These are phyloP conservation scores for Lithophane semibrunnea DNA, from an alignment of 2,888 invertebrate genomes.

Conservation along the genomic window DNA sequence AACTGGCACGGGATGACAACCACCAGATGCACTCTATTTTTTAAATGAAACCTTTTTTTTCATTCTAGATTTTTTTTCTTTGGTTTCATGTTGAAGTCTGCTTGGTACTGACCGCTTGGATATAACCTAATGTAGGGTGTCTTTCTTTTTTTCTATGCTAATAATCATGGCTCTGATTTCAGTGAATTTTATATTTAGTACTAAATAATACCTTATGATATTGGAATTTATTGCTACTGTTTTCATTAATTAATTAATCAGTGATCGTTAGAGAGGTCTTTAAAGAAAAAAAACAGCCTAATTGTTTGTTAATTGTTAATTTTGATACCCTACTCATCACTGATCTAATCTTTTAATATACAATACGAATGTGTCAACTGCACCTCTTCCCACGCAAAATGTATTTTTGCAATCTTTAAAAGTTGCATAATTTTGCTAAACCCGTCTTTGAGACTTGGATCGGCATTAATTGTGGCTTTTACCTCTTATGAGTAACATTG, in stretches of 20 bases:
- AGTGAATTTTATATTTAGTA: no score
- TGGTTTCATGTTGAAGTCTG: conserved; percentile 20
- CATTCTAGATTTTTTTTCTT: background rate
- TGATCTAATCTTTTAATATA: conserved; percentile 42
- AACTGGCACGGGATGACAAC: conserved; percentile 58
- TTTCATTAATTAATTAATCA: background rate
- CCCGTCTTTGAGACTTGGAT: conserved; percentile 29
- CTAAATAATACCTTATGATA: background rate
- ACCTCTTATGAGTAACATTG: conserved; percentile 18
- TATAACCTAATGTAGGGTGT: background rate
- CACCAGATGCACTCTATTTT: conserved; percentile 59
- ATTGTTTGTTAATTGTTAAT: background rate
- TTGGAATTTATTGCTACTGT: background rate
- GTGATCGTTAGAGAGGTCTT: background rate
- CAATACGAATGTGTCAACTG: conserved; percentile 53
- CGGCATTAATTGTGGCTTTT: conserved; percentile 25
- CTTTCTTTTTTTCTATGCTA: background rate
- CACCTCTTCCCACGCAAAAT: conserved; percentile 55
- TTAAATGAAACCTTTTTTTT: conserved; percentile 26
- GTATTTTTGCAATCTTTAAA: conserved; percentile 50
- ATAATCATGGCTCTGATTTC: background rate
- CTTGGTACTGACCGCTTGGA: background rate
- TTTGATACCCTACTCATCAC: background rate
- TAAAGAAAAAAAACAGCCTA: background rate
- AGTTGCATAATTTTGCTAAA: conserved; percentile 56